Conservation (phyloP, 2,888 invertebrate genomes). For the Minunthozetes semirufus region DNA sequence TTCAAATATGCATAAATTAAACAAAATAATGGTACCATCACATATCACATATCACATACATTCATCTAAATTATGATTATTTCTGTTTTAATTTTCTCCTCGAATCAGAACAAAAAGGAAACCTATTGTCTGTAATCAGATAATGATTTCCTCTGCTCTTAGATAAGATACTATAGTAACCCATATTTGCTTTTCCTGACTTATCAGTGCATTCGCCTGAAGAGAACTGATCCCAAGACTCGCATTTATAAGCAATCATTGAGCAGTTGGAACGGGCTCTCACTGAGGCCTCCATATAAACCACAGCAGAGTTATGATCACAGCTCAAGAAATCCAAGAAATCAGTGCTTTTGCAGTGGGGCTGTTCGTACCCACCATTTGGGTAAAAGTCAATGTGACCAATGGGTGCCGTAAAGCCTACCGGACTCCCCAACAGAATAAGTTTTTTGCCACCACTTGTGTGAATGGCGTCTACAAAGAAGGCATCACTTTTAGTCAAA, state of each 20-base stretch:
- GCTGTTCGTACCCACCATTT: slow-evolving; percentile 30
- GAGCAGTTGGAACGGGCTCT: slow-evolving; percentile 9
- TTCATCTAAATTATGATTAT: too few relatives aligned
- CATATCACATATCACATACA: too few relatives aligned
- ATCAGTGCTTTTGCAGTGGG: background rate
- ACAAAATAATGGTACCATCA: too few relatives aligned
- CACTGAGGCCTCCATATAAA: slow-evolving; percentile 20
- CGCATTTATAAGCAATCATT: slow-evolving; percentile 1
- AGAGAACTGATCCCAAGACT: background rate
- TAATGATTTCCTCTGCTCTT: slow-evolving; percentile 1
- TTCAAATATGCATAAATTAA: too few relatives aligned
- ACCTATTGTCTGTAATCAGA: background rate
- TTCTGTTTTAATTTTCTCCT: too few relatives aligned
- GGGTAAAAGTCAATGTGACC: slow-evolving; percentile 30
- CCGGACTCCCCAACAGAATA: background rate
- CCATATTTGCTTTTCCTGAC: background rate
- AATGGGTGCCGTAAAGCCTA: slow-evolving; percentile 18
- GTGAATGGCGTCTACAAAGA: slow-evolving; percentile 32
- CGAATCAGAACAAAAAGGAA: slow-evolving; percentile 7
- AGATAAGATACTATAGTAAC: slow-evolving; percentile 1
- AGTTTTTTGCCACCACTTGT: slow-evolving; percentile 3
- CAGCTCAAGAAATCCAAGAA: too few relatives aligned
- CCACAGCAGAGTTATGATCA: slow-evolving; percentile 14
- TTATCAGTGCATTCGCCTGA: background rate
- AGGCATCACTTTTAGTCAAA: slow-evolving; percentile 27